Evolutionary conservation across 2,888 invertebrate species (phyloP).

Genomic region (Patella pellucida): DNA sequence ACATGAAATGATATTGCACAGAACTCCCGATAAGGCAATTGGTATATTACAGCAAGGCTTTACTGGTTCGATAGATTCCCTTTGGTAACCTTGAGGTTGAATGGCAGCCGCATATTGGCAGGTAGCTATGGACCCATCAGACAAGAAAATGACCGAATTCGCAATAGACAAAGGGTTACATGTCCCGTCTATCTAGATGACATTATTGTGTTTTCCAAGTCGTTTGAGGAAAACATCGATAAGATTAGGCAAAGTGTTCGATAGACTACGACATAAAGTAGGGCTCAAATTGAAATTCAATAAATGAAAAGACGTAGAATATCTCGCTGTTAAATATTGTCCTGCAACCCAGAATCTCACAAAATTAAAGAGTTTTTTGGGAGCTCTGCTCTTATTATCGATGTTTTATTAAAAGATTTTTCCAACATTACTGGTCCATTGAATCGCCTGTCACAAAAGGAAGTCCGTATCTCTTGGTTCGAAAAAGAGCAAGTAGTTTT

Average conservation of each 20-base stretch:
- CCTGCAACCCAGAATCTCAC: too few species aligned
- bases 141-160: background rate
- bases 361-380: too few species aligned
- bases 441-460: too few species aligned
- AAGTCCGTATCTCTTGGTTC: too few species aligned
- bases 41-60: slow-evolving; percentile 13
- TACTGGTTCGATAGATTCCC: slow-evolving; percentile 8
- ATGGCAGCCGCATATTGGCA: background rate
- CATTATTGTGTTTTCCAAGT: slow-evolving; percentile 35
- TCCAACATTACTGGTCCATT: too few species aligned
- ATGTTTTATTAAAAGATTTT: too few species aligned
- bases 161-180: background rate
- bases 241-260: slow-evolving; percentile 10
- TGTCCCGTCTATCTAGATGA: slow-evolving; percentile 43
- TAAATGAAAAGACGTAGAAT: slow-evolving; percentile 38
- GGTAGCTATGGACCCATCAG: background rate
- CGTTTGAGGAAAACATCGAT: slow-evolving; percentile 27
- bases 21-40: slow-evolving; percentile 15
- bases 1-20: slow-evolving; percentile 5
- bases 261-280: slow-evolving; percentile 27
- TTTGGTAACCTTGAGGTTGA: too few species aligned
- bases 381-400: too few species aligned
- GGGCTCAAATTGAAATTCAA: slow-evolving; percentile 43
- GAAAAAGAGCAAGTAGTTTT: too few species aligned
- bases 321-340: too few species aligned